These are phyloP conservation scores for Pseudopodoces humilis DNA, from an alignment of 2,113 vertebrate species.

Conservation along the genomic window DNA sequence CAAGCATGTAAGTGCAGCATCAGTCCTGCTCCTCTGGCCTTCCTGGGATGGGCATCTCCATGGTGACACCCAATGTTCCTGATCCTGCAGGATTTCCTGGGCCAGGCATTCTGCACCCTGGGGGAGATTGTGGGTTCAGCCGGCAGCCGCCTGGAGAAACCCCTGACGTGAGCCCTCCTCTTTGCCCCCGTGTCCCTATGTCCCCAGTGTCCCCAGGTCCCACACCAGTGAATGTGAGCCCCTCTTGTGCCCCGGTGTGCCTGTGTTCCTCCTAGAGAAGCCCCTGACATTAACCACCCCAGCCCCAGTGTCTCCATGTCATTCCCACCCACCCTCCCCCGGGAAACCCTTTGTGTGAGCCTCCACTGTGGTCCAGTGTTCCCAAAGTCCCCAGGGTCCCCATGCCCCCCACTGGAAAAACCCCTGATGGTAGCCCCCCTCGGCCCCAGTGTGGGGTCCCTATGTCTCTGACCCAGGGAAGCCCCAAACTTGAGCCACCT, in stretches of 20 bases:
- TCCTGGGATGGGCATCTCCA: not conserved
- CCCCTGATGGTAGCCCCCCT: not conserved
- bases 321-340: too few relatives aligned
- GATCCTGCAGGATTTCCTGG: conserved; percentile 87
- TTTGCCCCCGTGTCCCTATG: not conserved
- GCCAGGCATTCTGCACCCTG: conserved; percentile 93
- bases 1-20: conserved; percentile 87
- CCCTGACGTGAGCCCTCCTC: conserved; percentile 81
- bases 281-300: not conserved
- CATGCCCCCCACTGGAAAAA: not conserved
- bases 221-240: not conserved
- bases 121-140: conserved; percentile 94
- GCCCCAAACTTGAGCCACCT: not conserved
- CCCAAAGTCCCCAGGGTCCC: not conserved
- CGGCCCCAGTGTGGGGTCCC: not conserved
- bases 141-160: conserved; percentile 91
- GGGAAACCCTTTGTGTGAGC: not conserved
- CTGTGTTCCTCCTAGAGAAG: not conserved
- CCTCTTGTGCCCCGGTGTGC: not conserved
- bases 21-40: not conserved
- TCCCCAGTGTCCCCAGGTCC: not conserved
- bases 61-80: not conserved
- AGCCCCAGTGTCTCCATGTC: not conserved
- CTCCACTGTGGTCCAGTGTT: not conserved
- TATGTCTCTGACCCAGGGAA: not conserved